Evolutionary conservation across 2,888 invertebrate genomes (phyloP), one percentile per base, ranked within the genome.

Genomic region (Thymelicus acteon): DNA sequence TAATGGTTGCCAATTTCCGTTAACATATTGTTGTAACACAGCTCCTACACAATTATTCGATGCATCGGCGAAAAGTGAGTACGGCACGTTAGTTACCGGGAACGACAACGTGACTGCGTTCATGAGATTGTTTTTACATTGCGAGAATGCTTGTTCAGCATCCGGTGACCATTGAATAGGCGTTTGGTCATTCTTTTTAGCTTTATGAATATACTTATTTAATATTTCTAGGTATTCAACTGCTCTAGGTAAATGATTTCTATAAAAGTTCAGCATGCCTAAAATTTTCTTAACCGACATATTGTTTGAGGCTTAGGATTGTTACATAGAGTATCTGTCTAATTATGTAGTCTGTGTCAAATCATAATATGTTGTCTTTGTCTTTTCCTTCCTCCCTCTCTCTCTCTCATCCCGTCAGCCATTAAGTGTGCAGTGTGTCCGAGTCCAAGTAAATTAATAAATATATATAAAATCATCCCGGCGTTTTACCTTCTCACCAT

Each of bases 51-150:
- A 58, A 7, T 37, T 58, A n/a, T 63, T 49, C 37, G 63, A 63
- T 52, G 48, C 63, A 15, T 63, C 63, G 15, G 48, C 63, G 37
- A 63, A 63, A 63, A 63, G 63, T 63, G 63, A 12, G n/a, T 49
- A 31, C 24, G 63, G 63, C 49, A 37, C 63, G 63, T 63, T 63
- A 52, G 48, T 19, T 37, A 63, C 49, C 15, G 63, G 52, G 10
- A 31, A 63, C 52, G 47, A 63, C 10, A 63, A 63, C 49, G 63
- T 49, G 63, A 37, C 63, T 37, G 63, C 63, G 48, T 63, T 31
- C 48, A 13, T 63, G n/a, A 63, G 52, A n/a, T 10, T 49, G 37
- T 63, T 49, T 63, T 63, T 63, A 49, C 37, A 24, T 63, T 63
- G 7, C 19, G 24, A 37, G 47, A 63, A 52, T 37, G 63, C 63